Evolutionary conservation across 2,113 vertebrate species (phyloP).

Genomic region (Oreochromis aureus): DNA sequence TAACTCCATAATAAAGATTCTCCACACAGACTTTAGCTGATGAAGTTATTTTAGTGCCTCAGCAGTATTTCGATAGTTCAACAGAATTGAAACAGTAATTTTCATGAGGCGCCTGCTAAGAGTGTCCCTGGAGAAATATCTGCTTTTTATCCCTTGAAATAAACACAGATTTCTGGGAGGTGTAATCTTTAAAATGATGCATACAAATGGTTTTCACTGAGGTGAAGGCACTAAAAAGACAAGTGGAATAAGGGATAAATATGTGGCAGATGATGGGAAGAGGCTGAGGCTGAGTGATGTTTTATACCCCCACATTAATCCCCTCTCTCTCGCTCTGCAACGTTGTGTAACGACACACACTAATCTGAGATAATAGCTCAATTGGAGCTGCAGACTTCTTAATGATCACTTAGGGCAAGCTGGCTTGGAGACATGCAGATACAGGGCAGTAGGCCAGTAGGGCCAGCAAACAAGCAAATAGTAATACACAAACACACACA

Average conservation of each 20-base stretch:
- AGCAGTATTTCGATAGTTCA: background rate
- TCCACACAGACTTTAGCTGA: background rate
- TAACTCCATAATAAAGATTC: background rate
- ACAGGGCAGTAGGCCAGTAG: slow-evolving; percentile 50
- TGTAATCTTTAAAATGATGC: background rate
- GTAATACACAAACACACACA: background rate
- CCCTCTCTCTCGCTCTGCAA: slow-evolving; percentile 2
- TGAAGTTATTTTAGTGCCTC: background rate
- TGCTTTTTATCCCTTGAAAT: background rate
- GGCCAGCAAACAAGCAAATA: background rate
- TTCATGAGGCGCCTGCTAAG: background rate
- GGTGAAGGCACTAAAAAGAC: background rate
- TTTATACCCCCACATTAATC: slow-evolving; percentile 34
- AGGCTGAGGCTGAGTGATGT: slow-evolving; percentile 29
- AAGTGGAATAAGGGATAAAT: background rate
- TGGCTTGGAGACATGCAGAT: slow-evolving; percentile 56
- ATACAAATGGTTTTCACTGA: background rate
- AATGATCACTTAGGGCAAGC: slow-evolving; percentile 68
- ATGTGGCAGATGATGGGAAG: background rate
- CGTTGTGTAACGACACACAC: slow-evolving; percentile 53
- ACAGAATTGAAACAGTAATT: background rate
- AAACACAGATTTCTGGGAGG: background rate
- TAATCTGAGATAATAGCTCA: slow-evolving; percentile 78
- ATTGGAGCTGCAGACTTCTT: slow-evolving; percentile 71
- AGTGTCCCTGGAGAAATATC: background rate